Evolutionary conservation across 2,888 invertebrate species (phyloP), one percentile per base, ranked within the genome.

Genomic region (Orchesella flavescens): DNA sequence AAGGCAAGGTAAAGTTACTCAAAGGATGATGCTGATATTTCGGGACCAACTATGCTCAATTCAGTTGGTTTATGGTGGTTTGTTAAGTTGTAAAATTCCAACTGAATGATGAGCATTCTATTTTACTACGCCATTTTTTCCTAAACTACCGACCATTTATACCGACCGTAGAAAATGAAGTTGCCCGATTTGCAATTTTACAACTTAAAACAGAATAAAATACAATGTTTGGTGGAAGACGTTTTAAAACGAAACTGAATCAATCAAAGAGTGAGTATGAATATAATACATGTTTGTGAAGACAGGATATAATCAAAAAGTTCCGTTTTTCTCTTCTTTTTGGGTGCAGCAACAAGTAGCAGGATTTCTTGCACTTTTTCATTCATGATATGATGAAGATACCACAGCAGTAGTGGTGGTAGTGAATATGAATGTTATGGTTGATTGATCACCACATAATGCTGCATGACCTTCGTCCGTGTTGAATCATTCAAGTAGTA

Each of bases 311-410:
- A 63, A 76, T 76, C 76, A 76, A 76, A 57, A 76, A 74, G 76
- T 55, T 76, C 76, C 76, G 76, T 76, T 76, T 76, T 76, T 76
- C 75, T 55, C 9, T 68, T 57, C 66, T 72, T 72, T 71, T 76
- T 68, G 66, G 76, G 76, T 76, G 76, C 76, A 76, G 76, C 68
- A 68, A n/a, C 43, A 61, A 34, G 71, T 71, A 34, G 75, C 75
- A 75, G 34, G 75, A 49, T 53, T 75, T 66, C 34, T 63, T 63
- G 34, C 34, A 34, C 23, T 63, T 21, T 63, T 10, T 63, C 21
- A 63, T 63, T 63, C 63, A 59, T 53, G 53, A 63, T 24, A 34
- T 34, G 34, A 34, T 34, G n/a, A 34, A 4, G 34, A 34, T 34
- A 34, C 34, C 34, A 7, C 34, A 34, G 34, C 7, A 34, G 34